A percentile compares a stretch with the other conserved stretches of the same genome.
Conservation (phyloP, 2,888 invertebrate species). For the Cryptus viduatorius region DNA sequence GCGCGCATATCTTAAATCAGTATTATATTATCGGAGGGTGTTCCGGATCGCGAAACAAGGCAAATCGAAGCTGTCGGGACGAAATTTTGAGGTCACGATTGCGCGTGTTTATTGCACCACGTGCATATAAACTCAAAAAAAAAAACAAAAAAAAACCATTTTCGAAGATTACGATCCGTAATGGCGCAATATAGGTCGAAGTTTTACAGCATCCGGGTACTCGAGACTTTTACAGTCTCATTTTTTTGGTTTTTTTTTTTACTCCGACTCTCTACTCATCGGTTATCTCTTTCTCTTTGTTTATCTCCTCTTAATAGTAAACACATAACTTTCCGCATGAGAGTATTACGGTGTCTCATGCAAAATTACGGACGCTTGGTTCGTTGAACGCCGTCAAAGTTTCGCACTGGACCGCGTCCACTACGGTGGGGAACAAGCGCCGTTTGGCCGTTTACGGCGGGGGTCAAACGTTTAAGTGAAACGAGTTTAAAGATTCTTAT, state of each 20-base stretch:
- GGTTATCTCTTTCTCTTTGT: background rate
- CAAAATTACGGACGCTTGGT: background rate
- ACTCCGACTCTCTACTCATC: background rate
- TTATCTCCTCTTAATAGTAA: slow-evolving; percentile 12
- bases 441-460: slow-evolving; percentile 9
- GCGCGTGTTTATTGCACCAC: slow-evolving; percentile 2
- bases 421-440: background rate
- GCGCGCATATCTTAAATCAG: slow-evolving; percentile 23
- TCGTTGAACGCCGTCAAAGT: background rate
- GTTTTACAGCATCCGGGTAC: slow-evolving; percentile 49
- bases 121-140: background rate
- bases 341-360: background rate
- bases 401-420: slow-evolving; percentile 4
- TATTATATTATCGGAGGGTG: slow-evolving; percentile 29
- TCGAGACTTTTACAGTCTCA: slow-evolving; percentile 6
- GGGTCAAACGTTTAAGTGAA: slow-evolving; percentile 59
- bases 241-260: slow-evolving; percentile 3
- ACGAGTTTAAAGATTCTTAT: slow-evolving; percentile 60
- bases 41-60: slow-evolving; percentile 25
- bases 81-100: slow-evolving; percentile 46
- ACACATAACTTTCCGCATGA: background rate
- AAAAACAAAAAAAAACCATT: slow-evolving; percentile 28
- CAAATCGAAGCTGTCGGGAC: background rate
- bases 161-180: slow-evolving; percentile 38
- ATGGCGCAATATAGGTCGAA: slow-evolving; percentile 46